Evolutionary conservation across 2,888 invertebrate genomes (phyloP).

Genomic region (Dryococelus australis): DNA sequence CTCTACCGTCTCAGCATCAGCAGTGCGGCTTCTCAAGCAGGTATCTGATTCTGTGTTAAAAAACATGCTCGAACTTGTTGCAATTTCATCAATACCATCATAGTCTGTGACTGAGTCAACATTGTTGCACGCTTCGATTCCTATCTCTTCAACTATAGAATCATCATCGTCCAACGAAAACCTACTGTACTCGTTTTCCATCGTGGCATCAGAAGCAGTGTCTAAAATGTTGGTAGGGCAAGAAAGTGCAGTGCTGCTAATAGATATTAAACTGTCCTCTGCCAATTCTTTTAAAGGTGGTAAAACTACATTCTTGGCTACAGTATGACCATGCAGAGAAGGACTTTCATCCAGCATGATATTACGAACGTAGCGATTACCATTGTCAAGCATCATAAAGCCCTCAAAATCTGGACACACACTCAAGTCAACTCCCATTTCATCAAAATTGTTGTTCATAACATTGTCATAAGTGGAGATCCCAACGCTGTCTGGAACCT

Average conservation of each 20-base stretch:
- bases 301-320: background rate
- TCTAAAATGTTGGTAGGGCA: background rate
- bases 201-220: background rate
- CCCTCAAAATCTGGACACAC: background rate
- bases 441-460: conserved; percentile 24
- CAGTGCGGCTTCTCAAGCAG: background rate
- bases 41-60: background rate
- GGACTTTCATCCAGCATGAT: background rate
- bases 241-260: background rate
- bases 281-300: conserved; percentile 13
- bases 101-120: background rate
- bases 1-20: conserved; percentile 24
- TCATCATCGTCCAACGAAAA: background rate
- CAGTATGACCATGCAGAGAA: background rate
- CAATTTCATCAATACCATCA: background rate
- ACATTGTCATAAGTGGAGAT: background rate
- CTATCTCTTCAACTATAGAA: conserved; percentile 9
- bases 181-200: background rate
- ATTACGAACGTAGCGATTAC: background rate
- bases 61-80: conserved; percentile 8
- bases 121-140: conserved; percentile 12
- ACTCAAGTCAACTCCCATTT: conserved; percentile 28
- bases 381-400: background rate
- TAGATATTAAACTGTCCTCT: background rate
- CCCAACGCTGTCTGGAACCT: conserved; percentile 12